Evolutionary conservation across 2,797 vertebrate species (phyloP).

Genomic region (Sebastiscus tertius): DNA sequence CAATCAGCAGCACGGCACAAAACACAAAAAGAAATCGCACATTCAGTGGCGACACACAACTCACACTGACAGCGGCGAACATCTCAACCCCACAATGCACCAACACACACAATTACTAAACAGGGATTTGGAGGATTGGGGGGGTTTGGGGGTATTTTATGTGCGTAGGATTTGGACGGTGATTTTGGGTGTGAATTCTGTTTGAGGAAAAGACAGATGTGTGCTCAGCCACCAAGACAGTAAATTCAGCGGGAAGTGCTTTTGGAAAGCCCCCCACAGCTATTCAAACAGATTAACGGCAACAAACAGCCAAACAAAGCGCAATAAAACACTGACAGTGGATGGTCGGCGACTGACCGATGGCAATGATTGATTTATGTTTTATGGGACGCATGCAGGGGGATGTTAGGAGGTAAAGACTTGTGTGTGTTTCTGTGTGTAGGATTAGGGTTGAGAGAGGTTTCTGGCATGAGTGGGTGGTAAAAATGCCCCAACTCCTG

Average conservation of each 20-base stretch:
- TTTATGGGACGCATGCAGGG: slow-evolving; percentile 24
- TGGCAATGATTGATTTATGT: slow-evolving; percentile 66
- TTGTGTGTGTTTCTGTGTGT: slow-evolving; percentile 47
- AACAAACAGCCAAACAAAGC: slow-evolving; percentile 74
- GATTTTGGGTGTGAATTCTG: slow-evolving; percentile 70
- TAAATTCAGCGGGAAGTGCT: slow-evolving; percentile 72
- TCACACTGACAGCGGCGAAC: slow-evolving; percentile 45
- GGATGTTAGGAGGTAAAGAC: slow-evolving; percentile 20
- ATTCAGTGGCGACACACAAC: slow-evolving; percentile 50
- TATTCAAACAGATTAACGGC: slow-evolving; percentile 81
- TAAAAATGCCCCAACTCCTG: slow-evolving; percentile 67
- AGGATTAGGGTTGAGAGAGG: slow-evolving; percentile 58
- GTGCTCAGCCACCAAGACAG: slow-evolving; percentile 79
- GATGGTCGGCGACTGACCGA: slow-evolving; percentile 63
- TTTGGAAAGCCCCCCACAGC: slow-evolving; percentile 74
- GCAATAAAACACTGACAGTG: slow-evolving; percentile 65
- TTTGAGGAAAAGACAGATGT: slow-evolving; percentile 84
- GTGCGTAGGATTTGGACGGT: slow-evolving; percentile 52
- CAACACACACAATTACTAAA: slow-evolving; percentile 55
- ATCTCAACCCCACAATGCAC: slow-evolving; percentile 43
- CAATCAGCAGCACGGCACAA: slow-evolving; percentile 61
- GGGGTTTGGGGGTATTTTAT: slow-evolving; percentile 57
- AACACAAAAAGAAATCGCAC: slow-evolving; percentile 45
- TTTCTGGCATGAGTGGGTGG: slow-evolving; percentile 70
- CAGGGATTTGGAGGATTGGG: slow-evolving; percentile 53